Base-by-base conservation (phyloP, 1,140 invertebrate genomes). In the Thrips palmi region DNA sequence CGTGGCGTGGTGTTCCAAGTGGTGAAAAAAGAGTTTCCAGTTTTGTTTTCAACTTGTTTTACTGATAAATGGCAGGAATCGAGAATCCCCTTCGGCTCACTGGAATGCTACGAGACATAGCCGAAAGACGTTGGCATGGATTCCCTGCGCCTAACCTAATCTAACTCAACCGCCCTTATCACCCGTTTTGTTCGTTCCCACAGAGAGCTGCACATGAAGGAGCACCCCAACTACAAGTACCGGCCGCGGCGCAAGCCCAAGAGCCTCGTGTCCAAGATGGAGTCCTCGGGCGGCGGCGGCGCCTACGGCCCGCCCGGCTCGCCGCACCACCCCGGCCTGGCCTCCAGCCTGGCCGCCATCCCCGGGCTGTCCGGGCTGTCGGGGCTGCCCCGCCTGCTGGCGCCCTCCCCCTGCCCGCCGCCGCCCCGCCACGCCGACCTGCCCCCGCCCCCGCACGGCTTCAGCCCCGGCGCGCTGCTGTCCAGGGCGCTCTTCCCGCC, bases 151-250 rank as follows among this genome's bases (percentile, higher is more conserved):
- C 23, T 24, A 36, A 24, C 27, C 21, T 22, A n/a, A n/a, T 17
- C 21, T 24, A 24, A 2, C 21, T 15, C 18, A 14, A 33, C 18
- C 32, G 19, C 11, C 32, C 19, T 20, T 32, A n/a, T 33, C 19
- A 12, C 21, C 32, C 32, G 17, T 36, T 24, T 36, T 36, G 27
- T 36, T 24, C 27, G 2, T 65, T 44, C 32, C 46, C 61, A 14
- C 65, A 86, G 82, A 57, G 86, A 87, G 15, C 66, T 93, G 8
- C 91, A 96, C 64, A 96, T 96, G 91, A 89, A 91, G 61, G 87
- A 93, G 55, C 85, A 93, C 55, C 87, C 87, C 4, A 87, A 92
- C 57, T 92, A 93, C 68, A 92, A 93, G 61, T 93, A 92, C 59
- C 70, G 87, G 21, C 88, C 87, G 10, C 66, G 87, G 34, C 65